Percentiles rank a stretch among this genome's conserved stretches.
Evolutionary conservation across 2,113 vertebrate genomes (phyloP).

Genomic region (Cinclus mexicanus): DNA sequence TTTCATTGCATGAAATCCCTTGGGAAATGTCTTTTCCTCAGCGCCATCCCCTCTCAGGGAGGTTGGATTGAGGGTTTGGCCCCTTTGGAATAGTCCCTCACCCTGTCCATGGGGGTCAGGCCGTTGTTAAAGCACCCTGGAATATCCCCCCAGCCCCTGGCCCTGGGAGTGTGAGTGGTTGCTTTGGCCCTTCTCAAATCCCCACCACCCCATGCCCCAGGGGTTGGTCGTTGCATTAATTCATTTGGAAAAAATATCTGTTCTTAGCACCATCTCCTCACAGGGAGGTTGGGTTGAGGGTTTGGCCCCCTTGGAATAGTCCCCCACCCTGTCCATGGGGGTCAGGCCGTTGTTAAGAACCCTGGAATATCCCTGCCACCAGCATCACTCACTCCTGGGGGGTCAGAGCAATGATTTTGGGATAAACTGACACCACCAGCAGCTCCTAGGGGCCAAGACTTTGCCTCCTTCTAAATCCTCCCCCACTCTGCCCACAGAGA

Average conservation of each 20-base stretch:
- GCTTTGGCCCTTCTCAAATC: background rate
- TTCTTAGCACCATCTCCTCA: too few relatives aligned
- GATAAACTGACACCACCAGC: background rate
- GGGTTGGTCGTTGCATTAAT: rapidly evolving
- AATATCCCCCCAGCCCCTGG: background rate
- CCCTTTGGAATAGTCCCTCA: background rate
- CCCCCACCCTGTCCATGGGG: background rate
- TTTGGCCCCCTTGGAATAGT: background rate
- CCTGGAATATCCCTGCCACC: background rate
- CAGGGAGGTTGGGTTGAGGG: background rate
- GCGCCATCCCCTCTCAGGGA: background rate
- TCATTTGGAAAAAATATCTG: background rate
- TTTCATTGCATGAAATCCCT: rapidly evolving
- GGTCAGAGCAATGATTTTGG: background rate
- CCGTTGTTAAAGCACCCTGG: background rate
- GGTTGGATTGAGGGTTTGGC: background rate
- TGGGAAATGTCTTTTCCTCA: background rate
- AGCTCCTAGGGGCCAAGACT: background rate
- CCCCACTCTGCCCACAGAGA: background rate
- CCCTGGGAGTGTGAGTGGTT: background rate
- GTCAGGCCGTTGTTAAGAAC: background rate
- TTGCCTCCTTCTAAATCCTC: background rate
- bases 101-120: background rate
- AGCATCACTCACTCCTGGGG: background rate
- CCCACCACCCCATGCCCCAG: background rate